Percentiles rank a stretch among this genome's conserved stretches.
phyloP scores from a whole-genome alignment of 2,113 vertebrate genomes.

The Numenius arquata region DNA sequence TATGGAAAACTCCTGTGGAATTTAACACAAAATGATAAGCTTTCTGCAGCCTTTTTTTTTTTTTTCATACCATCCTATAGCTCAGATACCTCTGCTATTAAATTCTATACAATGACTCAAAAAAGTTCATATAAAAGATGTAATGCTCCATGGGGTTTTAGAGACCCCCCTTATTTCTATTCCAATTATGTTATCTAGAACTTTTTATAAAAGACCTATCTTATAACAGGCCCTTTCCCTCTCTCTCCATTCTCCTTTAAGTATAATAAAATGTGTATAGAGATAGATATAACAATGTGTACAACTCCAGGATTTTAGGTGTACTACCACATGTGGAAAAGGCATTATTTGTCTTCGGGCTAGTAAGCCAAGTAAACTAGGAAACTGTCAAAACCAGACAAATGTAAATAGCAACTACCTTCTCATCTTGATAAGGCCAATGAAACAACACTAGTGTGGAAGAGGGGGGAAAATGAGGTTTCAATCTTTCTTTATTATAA shows the following conservation, averaged over 20 bases:
- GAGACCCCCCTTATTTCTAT: constrained; percentile 43
- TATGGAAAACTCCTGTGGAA: constrained; percentile 52
- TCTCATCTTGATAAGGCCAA: background rate
- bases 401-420: background rate
- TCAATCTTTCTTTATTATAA: background rate
- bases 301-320: background rate
- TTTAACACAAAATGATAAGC: constrained; percentile 28
- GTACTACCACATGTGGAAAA: background rate
- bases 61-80: background rate
- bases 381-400: background rate
- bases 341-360: background rate
- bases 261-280: background rate
- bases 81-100: constrained; percentile 44
- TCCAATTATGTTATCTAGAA: constrained; percentile 40
- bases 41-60: background rate
- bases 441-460: background rate
- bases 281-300: background rate
- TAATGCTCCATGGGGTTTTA: constrained; percentile 35
- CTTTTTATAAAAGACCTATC: background rate
- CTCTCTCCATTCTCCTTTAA: background rate
- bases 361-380: background rate
- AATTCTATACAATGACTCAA: constrained; percentile 46
- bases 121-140: constrained; percentile 48
- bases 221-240: background rate
- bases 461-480: background rate